Conservation (phyloP, 2,113 vertebrate species). For the Oriolus oriolus region DNA sequence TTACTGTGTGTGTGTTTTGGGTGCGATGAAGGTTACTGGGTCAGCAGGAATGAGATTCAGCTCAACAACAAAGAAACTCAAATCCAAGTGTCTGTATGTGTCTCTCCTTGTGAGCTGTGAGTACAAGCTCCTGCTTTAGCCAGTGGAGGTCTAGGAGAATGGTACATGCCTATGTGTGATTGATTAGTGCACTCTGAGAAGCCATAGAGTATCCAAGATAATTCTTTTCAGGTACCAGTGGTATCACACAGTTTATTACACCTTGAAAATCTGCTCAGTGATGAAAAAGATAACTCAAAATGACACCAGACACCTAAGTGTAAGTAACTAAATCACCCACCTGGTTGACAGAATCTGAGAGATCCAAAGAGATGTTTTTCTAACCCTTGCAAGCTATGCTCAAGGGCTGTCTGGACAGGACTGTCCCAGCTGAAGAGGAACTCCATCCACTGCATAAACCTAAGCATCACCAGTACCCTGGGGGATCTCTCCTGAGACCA, state of each 20-base stretch:
- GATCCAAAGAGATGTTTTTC: background rate
- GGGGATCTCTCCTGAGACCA: background rate
- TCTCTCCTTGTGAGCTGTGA: background rate
- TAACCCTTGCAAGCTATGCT: background rate
- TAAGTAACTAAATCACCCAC: background rate
- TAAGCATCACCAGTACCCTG: background rate
- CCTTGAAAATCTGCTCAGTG: background rate
- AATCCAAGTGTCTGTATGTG: background rate
- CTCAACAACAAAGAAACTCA: rapidly evolving
- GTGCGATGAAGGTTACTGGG: background rate
- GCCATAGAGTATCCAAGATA: background rate
- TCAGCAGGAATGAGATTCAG: background rate
- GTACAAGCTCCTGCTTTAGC: background rate
- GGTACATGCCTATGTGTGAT: background rate
- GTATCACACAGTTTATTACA: background rate
- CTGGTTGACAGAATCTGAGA: rapidly evolving
- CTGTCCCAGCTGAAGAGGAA: background rate
- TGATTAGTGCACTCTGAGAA: background rate
- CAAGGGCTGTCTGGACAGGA: background rate
- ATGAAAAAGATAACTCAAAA: background rate
- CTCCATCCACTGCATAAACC: background rate
- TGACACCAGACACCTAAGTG: background rate
- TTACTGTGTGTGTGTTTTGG: background rate
- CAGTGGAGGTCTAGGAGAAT: background rate
- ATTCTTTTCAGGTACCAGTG: background rate